Percentiles rank a stretch among this genome's conserved stretches.
phyloP scores from a whole-genome alignment of 2,113 vertebrate species.

The Athene noctua region DNA sequence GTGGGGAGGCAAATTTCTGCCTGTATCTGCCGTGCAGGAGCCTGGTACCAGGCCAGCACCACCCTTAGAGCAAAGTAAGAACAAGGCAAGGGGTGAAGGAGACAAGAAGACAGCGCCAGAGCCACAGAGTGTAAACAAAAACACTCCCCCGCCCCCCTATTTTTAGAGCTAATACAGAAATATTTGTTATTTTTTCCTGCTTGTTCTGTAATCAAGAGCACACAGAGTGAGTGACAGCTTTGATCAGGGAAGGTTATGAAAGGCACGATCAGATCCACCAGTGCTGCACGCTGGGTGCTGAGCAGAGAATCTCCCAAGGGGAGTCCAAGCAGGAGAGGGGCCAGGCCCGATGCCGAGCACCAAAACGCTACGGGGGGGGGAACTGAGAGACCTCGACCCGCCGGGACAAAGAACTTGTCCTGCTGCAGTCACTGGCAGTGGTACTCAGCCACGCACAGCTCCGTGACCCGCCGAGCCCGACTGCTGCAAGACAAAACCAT shows the following conservation, averaged over 20 bases:
- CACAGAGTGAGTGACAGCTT: accelerated
- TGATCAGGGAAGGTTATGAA: not conserved
- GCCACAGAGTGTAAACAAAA: not conserved
- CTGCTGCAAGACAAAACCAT: not conserved
- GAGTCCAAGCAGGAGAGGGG: not conserved
- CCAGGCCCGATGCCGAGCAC: not conserved
- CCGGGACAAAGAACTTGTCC: not conserved
- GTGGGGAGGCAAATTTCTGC: not conserved
- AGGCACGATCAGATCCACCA: not conserved
- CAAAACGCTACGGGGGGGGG: not conserved
- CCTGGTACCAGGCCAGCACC: not conserved
- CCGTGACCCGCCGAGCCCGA: not conserved
- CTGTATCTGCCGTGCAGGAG: accelerated
- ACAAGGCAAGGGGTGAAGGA: not conserved
- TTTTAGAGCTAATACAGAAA: not conserved
- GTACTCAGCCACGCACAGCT: not conserved
- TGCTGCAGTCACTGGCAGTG: not conserved
- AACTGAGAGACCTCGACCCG: accelerated
- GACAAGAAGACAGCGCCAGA: not conserved
- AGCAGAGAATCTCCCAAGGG: not conserved
- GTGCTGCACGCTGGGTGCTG: not conserved
- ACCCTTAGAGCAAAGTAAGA: not conserved
- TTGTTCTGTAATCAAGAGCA: not conserved
- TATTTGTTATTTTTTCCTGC: not conserved
- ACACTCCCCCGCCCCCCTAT: too few relatives aligned